Base-by-base conservation (phyloP, 2,888 invertebrate genomes). In the Exocentrus adspersus region DNA sequence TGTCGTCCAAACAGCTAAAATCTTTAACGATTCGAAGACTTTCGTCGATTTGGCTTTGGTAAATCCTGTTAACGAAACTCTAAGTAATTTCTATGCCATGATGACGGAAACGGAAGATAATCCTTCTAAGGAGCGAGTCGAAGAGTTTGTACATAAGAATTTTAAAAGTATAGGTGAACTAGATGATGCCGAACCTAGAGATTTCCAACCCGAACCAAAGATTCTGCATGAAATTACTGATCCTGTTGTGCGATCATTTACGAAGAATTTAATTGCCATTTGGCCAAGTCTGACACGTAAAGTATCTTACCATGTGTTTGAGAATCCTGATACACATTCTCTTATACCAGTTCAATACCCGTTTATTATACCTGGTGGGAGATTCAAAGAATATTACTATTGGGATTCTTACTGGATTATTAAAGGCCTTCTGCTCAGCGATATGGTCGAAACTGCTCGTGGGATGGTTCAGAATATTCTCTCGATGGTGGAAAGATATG, bases 331-430 rank as follows among this genome's bases (percentile, higher is more conserved):
- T 10, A 69, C 72, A 19, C 84, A 84, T 74, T 79, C 79, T 6
- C 66, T 80, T n/a, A 71, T 80, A 58, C 78, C 69, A 59, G 78
- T 77, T 84, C 87, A 50, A 83, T 88, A 42, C 82, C 84, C 54
- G 87, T 90, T 90, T 64, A 87, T 90, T 30, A 88, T 87, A 71
- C 92, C 87, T 14, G 88, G 92, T 71, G 87, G 94, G 68, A 75
- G 94, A 79, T 87, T 94, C 83, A 82, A 84, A 73, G 91, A 91
- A 77, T 84, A 90, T 60, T 94, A 93, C 79, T 94, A 94, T 78
- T 94, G 94, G 94, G 94, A 95, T 76, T 89, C 93, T 0, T 94
- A 90, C 79, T 95, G 94, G 93, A 91, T 93, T 53, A 85, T 94
- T 45, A 89, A 91, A 77, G 70, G 94, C 0, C 83, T 94, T 1